phyloP scores from a whole-genome alignment of 2,888 invertebrate species.

The Ichneumoninae sp. region DNA sequence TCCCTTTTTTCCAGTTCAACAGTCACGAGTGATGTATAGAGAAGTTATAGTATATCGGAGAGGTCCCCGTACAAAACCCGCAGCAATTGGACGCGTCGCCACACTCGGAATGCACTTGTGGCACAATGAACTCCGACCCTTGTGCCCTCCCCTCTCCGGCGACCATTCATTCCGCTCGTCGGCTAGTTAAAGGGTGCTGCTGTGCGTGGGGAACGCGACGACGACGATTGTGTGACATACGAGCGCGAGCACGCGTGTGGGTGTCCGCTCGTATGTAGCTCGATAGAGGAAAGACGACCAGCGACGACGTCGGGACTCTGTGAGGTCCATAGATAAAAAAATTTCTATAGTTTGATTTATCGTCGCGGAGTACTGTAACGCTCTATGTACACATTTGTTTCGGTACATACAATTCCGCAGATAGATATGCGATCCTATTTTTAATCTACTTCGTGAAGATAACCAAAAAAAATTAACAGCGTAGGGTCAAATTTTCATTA shows the following conservation, averaged over 20 bases:
- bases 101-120: slow-evolving; percentile 80
- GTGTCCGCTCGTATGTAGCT: background rate
- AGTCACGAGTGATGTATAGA: slow-evolving; percentile 43
- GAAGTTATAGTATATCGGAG: slow-evolving; percentile 36
- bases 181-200: slow-evolving; percentile 66
- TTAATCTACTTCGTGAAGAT: background rate
- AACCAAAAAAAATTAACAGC: background rate
- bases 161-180: slow-evolving; percentile 68
- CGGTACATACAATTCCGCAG: slow-evolving; percentile 29
- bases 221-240: slow-evolving; percentile 14
- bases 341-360: slow-evolving; percentile 19
- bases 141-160: slow-evolving; percentile 54
- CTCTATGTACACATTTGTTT: slow-evolving; percentile 27
- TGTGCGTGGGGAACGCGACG: slow-evolving; percentile 62
- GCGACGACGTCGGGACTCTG: slow-evolving; percentile 18
- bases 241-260: background rate
- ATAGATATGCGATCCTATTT: slow-evolving; percentile 57
- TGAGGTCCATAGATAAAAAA: slow-evolving; percentile 46
- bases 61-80: slow-evolving; percentile 54
- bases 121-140: slow-evolving; percentile 83
- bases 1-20: slow-evolving; percentile 51
- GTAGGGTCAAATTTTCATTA: background rate
- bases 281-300: slow-evolving; percentile 31
- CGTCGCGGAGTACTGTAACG: background rate
- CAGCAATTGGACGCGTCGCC: slow-evolving; percentile 75